Evolutionary conservation across 2,113 vertebrate genomes (phyloP).

Genomic region (Pedetes capensis): DNA sequence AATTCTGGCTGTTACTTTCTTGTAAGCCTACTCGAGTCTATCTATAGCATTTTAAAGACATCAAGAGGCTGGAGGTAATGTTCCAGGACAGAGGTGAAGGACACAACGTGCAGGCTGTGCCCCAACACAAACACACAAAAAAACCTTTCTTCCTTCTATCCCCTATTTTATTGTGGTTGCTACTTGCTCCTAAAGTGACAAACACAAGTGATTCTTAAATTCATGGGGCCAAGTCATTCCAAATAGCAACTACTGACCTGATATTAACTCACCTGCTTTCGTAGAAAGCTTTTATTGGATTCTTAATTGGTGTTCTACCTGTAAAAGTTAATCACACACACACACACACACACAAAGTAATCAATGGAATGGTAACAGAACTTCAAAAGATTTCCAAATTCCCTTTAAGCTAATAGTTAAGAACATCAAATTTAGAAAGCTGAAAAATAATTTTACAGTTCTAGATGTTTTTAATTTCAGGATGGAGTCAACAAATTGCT

Average conservation of each 20-base stretch:
- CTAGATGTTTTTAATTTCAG: not conserved
- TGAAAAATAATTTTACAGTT: conserved; percentile 7
- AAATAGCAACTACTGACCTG: not conserved
- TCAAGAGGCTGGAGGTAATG: not conserved
- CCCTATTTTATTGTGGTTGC: not conserved
- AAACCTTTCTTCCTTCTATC: not conserved
- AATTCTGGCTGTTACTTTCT: too few relatives aligned
- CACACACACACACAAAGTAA: not conserved
- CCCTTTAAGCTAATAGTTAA: conserved; percentile 45
- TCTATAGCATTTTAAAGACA: not conserved
- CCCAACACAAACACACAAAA: not conserved
- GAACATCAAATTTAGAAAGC: not conserved
- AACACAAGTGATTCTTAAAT: not conserved
- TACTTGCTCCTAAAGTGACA: not conserved
- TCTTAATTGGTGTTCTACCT: conserved; percentile 73
- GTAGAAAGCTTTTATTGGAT: conserved; percentile 50
- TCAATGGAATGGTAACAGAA: not conserved
- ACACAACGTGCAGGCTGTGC: not conserved
- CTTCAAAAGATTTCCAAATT: conserved; percentile 23
- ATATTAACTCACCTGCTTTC: conserved; percentile 80
- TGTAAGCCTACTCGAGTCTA: not conserved
- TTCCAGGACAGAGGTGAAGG: not conserved
- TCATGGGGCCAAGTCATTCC: not conserved
- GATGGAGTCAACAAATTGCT: not conserved
- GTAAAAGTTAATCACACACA: conserved; percentile 43